These are phyloP conservation scores for Polypedilum pembai DNA, from an alignment of 1,140 invertebrate species.

Conservation along the genomic window DNA sequence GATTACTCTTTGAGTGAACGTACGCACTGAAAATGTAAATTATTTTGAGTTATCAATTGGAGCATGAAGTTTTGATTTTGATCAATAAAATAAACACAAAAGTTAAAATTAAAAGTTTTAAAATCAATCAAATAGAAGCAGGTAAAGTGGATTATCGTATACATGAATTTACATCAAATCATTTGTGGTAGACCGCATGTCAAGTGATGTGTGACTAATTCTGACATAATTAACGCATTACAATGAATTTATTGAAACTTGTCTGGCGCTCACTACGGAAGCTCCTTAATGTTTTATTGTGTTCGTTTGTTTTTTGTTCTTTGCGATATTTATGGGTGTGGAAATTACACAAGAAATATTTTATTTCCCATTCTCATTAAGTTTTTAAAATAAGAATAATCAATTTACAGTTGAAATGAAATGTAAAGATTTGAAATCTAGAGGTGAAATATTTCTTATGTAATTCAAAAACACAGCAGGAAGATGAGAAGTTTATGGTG, in stretches of 20 bases:
- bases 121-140: background rate
- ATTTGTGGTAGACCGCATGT: background rate
- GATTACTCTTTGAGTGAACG: background rate
- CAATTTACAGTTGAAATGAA: no score
- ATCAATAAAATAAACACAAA: no score
- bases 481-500: no score
- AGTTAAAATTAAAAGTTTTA: background rate
- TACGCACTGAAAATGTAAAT: background rate
- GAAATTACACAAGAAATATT: background rate
- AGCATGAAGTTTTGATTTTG: background rate
- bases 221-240: slow-evolving; percentile 18
- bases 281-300: slow-evolving; percentile 1
- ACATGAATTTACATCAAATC: background rate
- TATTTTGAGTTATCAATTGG: background rate
- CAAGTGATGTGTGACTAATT: slow-evolving; percentile 12
- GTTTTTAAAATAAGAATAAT: no score
- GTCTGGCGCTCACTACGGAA: background rate
- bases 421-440: no score
- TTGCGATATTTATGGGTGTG: background rate
- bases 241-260: background rate
- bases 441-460: no score
- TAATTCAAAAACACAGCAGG: no score
- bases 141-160: background rate
- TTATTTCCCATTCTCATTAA: background rate
- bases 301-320: background rate